phyloP scores from a whole-genome alignment of 2,113 vertebrate species.

The Dendrocopos noguchii region DNA sequence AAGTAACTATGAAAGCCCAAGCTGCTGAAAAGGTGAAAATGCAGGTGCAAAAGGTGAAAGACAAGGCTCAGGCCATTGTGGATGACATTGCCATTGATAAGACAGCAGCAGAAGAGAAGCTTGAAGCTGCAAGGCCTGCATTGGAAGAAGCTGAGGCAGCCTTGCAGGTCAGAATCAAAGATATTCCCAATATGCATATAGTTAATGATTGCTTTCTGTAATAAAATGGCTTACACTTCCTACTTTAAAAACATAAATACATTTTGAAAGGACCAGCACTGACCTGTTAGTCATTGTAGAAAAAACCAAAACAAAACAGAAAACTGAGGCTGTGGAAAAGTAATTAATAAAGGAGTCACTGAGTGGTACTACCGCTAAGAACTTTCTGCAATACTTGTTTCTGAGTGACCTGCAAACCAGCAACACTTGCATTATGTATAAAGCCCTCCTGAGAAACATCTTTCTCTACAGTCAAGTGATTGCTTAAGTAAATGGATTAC shows the following conservation, averaged over 20 bases:
- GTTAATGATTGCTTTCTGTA: neutral
- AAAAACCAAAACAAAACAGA: neutral
- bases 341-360: neutral
- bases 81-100: slow-evolving; percentile 84
- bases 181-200: neutral
- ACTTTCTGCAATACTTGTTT: neutral
- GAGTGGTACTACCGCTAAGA: neutral
- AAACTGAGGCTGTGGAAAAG: neutral
- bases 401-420: neutral
- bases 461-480: neutral
- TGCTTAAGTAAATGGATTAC: neutral
- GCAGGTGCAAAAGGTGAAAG: slow-evolving; percentile 87
- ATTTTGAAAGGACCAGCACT: neutral
- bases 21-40: slow-evolving; percentile 84
- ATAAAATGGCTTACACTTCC: neutral
- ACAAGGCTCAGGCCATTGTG: slow-evolving; percentile 86
- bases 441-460: neutral
- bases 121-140: slow-evolving; percentile 84
- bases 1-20: slow-evolving; percentile 84
- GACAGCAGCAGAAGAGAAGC: slow-evolving; percentile 78
- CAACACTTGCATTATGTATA: neutral
- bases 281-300: neutral
- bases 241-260: neutral
- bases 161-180: slow-evolving; percentile 70
- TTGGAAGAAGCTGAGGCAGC: slow-evolving; percentile 81